A percentile compares a stretch with the other conserved stretches of the same genome.
Conservation (phyloP, 2,888 invertebrate genomes). For the Eumerus sabulonum region DNA sequence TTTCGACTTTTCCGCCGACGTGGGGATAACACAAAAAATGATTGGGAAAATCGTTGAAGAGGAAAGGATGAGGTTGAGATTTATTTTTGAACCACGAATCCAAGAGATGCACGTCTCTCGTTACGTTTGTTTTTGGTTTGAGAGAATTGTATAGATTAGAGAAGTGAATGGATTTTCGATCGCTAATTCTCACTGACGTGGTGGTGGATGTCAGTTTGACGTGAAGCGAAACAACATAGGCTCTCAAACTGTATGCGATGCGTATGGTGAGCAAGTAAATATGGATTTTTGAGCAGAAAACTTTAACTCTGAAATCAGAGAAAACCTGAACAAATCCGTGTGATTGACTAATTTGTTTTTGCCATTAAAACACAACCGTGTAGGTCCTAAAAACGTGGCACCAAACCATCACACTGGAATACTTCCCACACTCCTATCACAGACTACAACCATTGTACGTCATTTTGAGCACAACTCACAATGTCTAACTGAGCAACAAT, state of each 20-base stretch:
- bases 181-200: slow-evolving; percentile 17
- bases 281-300: too few species aligned
- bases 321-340: too few species aligned
- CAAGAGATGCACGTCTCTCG: background rate
- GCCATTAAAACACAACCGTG: too few species aligned
- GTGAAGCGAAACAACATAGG: background rate
- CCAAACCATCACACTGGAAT: background rate
- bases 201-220: too few species aligned
- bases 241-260: slow-evolving; percentile 14
- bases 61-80: slow-evolving; percentile 15
- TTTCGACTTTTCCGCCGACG: background rate
- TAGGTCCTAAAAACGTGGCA: too few species aligned
- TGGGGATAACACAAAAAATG: slow-evolving; percentile 11
- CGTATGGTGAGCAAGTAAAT: background rate
- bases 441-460: background rate
- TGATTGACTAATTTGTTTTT: too few species aligned
- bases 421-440: too few species aligned
- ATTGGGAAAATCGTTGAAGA: background rate
- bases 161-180: background rate
- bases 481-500: background rate
- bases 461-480: background rate
- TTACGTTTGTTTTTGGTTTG: slow-evolving; percentile 45
- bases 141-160: too few species aligned
- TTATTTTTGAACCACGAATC: slow-evolving; percentile 57
- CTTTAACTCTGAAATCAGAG: too few species aligned